These are phyloP conservation scores for Periplaneta americana DNA, from an alignment of 1,140 invertebrate genomes.

Conservation along the genomic window DNA sequence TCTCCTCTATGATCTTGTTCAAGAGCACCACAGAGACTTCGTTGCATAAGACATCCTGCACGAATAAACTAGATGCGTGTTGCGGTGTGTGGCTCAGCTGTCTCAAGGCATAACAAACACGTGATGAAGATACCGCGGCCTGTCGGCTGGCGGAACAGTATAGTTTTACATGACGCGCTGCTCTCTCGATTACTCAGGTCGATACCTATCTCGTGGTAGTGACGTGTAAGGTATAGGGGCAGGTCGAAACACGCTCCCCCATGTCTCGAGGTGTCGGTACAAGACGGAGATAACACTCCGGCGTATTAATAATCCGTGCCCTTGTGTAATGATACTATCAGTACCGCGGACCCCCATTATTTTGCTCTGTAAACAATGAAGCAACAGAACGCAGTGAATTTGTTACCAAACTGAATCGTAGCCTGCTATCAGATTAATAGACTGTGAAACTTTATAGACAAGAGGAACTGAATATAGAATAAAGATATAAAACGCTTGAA, in stretches of 20 bases:
- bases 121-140: neutral
- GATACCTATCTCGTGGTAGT: neutral
- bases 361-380: neutral
- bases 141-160: neutral
- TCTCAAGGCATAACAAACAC: neutral
- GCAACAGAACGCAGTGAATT: neutral
- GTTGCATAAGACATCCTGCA: too few relatives aligned
- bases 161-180: neutral
- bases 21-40: too few relatives aligned
- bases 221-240: neutral
- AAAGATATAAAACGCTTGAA: too few relatives aligned
- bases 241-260: neutral
- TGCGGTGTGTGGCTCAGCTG: neutral
- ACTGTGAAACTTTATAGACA: too few relatives aligned
- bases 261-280: neutral
- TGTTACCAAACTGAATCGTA: too few relatives aligned
- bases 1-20: too few relatives aligned
- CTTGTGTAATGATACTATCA: neutral
- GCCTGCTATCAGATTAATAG: too few relatives aligned
- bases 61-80: too few relatives aligned
- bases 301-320: neutral
- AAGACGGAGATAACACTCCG: neutral
- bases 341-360: neutral
- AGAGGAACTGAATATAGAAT: too few relatives aligned
- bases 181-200: neutral